Conservation (phyloP, 1,140 invertebrate species). For the Dinoponera quadriceps region DNA sequence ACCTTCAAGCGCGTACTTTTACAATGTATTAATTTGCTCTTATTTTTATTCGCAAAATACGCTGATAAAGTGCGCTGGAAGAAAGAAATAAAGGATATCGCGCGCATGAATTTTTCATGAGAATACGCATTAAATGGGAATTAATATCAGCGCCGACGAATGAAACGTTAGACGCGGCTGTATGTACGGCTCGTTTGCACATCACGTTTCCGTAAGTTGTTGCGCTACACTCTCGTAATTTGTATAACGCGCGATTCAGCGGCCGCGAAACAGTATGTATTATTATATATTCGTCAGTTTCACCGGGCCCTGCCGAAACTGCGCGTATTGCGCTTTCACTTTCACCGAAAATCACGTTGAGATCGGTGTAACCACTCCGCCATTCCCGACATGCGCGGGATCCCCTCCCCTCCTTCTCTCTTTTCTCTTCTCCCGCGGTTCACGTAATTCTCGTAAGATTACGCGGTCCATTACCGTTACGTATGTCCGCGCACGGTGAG, state of each 20-base stretch:
- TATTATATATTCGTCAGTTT: background rate
- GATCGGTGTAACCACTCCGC: conserved; percentile 18
- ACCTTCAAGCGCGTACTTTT: too few species aligned
- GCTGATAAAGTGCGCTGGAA: background rate
- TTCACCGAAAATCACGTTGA: conserved; percentile 64
- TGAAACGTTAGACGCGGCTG: background rate
- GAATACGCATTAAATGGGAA: background rate
- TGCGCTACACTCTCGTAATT: conserved; percentile 32
- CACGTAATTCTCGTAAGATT: conserved; percentile 33
- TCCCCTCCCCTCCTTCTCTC: background rate
- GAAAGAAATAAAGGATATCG: background rate
- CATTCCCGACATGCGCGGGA: too few species aligned
- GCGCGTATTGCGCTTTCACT: conserved; percentile 55
- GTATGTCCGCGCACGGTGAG: background rate
- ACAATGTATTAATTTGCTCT: background rate
- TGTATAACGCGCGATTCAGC: conserved; percentile 21
- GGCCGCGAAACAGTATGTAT: background rate
- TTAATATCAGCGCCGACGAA: background rate
- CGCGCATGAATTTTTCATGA: background rate
- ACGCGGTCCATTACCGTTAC: background rate
- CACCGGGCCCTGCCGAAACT: background rate
- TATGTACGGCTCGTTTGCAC: background rate
- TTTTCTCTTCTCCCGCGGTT: conserved; percentile 2
- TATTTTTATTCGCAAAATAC: background rate
- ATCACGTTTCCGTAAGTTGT: conserved; percentile 10